These are phyloP conservation scores for Germaria angustata DNA, from an alignment of 2,888 invertebrate genomes.

Conservation along the genomic window DNA sequence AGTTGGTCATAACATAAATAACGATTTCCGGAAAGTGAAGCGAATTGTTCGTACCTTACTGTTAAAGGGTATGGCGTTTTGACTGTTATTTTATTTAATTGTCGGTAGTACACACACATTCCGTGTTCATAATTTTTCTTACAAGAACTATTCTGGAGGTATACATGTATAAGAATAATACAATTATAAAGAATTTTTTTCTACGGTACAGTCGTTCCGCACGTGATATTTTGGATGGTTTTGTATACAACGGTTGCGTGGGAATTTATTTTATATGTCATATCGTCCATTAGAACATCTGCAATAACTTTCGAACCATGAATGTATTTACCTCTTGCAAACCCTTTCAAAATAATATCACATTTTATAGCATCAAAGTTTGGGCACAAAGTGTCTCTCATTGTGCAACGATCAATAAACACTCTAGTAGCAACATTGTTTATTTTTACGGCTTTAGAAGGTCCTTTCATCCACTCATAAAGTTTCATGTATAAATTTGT, in stretches of 20 bases:
- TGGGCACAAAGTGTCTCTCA: neutral
- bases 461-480: neutral
- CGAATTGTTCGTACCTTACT: conserved; percentile 58
- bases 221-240: conserved; percentile 54
- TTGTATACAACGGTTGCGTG: conserved; percentile 2
- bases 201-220: conserved; percentile 44
- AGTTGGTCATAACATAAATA: conserved; percentile 22
- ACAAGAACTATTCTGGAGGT: no score
- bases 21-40: conserved; percentile 40
- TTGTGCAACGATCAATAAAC: conserved; percentile 18
- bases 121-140: conserved; percentile 60
- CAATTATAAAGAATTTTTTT: conserved; percentile 35
- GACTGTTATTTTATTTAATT: conserved; percentile 25
- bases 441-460: conserved; percentile 12
- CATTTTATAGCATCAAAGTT: neutral
- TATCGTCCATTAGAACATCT: conserved; percentile 39
- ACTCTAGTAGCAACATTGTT: conserved; percentile 3
- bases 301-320: conserved; percentile 43
- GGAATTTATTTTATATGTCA: neutral
- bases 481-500: conserved; percentile 10
- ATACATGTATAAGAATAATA: conserved; percentile 56
- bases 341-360: conserved; percentile 20
- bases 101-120: conserved; percentile 45
- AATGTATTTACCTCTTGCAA: conserved; percentile 40
- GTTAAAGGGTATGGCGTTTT: conserved; percentile 59